phyloP scores from a whole-genome alignment of 1,140 invertebrate species.

The Drosophila athabasca region DNA sequence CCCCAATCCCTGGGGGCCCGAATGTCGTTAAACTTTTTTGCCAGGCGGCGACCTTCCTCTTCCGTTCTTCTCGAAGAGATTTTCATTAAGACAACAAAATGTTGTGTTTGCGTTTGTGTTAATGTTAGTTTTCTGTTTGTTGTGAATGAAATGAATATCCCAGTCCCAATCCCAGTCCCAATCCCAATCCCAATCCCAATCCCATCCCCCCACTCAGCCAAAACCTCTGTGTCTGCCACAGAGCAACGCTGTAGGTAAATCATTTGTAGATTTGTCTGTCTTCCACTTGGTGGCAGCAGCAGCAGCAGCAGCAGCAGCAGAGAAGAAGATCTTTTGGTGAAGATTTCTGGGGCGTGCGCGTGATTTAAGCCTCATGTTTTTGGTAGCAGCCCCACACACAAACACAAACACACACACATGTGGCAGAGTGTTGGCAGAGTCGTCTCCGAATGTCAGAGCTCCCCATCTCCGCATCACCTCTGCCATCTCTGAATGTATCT shows the following conservation, averaged over 20 bases:
- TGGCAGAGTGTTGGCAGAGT: too few relatives aligned
- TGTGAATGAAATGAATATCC: slow-evolving; percentile 53
- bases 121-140: slow-evolving; percentile 5
- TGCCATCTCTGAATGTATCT: background rate
- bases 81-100: slow-evolving; percentile 59
- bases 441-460: too few relatives aligned
- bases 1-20: slow-evolving; percentile 21
- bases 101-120: too few relatives aligned
- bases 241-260: slow-evolving; percentile 55
- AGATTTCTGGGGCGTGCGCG: slow-evolving; percentile 60
- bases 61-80: slow-evolving; percentile 25
- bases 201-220: background rate
- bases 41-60: slow-evolving; percentile 49
- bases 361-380: slow-evolving; percentile 57
- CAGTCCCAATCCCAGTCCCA: background rate
- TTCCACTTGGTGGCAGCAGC: slow-evolving; percentile 16
- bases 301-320: too few relatives aligned
- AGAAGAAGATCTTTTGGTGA: slow-evolving; percentile 29
- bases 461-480: too few relatives aligned
- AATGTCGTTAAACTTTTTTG: slow-evolving; percentile 42
- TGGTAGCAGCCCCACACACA: slow-evolving; percentile 29
- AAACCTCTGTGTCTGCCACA: slow-evolving; percentile 1
- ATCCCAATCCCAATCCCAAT: slow-evolving; percentile 20
- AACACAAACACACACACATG: too few relatives aligned
- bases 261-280: slow-evolving; percentile 62